Evolutionary conservation across 1,140 invertebrate species (phyloP), one percentile per base, ranked within the genome.

Genomic region (Aphelinus atriplicis): DNA sequence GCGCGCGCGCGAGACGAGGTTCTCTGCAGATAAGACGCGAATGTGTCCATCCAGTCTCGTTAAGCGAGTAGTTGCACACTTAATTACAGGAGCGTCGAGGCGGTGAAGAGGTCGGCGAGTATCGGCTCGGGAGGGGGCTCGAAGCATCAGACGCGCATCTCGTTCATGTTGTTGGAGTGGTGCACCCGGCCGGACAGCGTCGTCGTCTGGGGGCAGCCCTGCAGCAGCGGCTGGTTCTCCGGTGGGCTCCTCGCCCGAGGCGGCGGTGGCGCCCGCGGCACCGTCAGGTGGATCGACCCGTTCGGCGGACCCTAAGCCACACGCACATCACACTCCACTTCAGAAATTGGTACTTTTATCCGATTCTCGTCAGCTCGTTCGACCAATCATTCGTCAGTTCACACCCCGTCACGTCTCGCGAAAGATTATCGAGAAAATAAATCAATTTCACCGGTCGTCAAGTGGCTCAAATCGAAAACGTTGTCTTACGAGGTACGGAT

Each of bases 91-190:
- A 88, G 83, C 43, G 86, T 88, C 77, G 86, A 87, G 67, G 85
- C 85, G 73, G 85, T 88, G 51, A 86, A 79, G 72, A 87, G 84
- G 79, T 88, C 85, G 73, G 85, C 82, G 77, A 87, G 81, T 76
- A 87, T 82, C 69, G 84, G 82, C 61, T 85, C 84, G 78, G 86
- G 84, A 86, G 86, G 85, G 82, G 84, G 81, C 82, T 89, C 87
- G 82, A 88, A 89, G 88, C 91, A 93, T 95, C 94, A 95, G 91
- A 94, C 94, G 80, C 94, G 90, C 93, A 95, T 95, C 87, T 95
- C 94, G 51, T 9, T 53, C 51, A 94, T 94, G 10, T 93, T 91
- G 46, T 93, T 92, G 82, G 94, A 93, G 55, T 76, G 74, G 6
- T 76, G 75, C 0, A 94, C 89, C 79, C 92, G 90, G 71, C 81